Percentiles rank a stretch among this genome's conserved stretches.
These are phyloP conservation scores for Dromaius novaehollandiae DNA, from an alignment of 2,113 vertebrate genomes.

Conservation along the genomic window DNA sequence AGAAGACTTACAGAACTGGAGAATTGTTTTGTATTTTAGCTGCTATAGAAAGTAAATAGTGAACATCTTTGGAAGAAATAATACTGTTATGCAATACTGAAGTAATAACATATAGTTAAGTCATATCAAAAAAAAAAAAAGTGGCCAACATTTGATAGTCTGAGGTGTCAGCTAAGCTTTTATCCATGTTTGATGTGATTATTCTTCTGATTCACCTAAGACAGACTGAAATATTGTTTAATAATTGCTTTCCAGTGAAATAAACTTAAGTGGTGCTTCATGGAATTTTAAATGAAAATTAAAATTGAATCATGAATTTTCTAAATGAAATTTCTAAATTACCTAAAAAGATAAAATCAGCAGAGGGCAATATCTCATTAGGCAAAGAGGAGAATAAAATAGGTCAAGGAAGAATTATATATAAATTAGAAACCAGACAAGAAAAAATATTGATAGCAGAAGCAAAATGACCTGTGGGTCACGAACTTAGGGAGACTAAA, in stretches of 20 bases:
- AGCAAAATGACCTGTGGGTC: not conserved
- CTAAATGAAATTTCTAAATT: not conserved
- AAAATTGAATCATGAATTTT: not conserved
- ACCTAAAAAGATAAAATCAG: not conserved
- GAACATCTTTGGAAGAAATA: slow-evolving; percentile 30
- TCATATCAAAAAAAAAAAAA: not conserved
- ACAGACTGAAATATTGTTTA: not conserved
- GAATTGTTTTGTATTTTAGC: slow-evolving; percentile 7
- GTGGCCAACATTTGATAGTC: not conserved
- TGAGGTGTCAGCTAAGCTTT: slow-evolving; percentile 13
- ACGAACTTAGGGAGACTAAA: not conserved
- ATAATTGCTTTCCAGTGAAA: slow-evolving; percentile 1
- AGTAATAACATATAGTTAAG: slow-evolving; percentile 34
- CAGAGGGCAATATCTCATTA: not conserved
- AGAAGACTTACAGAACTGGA: not conserved
- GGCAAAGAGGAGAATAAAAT: not conserved
- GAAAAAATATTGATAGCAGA: not conserved
- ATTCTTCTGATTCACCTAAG: slow-evolving; percentile 28
- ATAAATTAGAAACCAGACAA: not conserved
- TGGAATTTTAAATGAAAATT: not conserved
- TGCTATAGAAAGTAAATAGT: slow-evolving; percentile 32
- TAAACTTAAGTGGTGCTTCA: not conserved
- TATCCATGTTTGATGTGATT: not conserved
- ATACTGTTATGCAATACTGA: slow-evolving; percentile 29
- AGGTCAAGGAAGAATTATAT: not conserved